These are phyloP conservation scores for Pogonomyrmex californicus DNA, from an alignment of 1,140 invertebrate species.

Conservation along the genomic window DNA sequence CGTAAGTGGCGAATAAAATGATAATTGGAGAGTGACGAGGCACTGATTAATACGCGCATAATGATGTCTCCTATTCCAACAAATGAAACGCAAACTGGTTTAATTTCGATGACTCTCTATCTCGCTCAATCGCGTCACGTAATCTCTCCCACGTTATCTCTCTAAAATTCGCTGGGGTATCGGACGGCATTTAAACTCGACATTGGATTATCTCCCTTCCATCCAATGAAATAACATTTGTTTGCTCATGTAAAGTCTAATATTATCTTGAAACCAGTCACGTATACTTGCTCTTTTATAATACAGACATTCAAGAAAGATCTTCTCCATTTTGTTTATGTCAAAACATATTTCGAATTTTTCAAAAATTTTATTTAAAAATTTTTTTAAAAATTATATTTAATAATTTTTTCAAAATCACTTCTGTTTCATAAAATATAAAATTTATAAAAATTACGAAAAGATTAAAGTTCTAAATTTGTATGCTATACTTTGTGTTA, in stretches of 20 bases:
- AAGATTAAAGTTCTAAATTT: neutral
- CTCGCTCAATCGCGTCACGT: neutral
- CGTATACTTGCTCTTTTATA: neutral
- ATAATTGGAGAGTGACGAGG: conserved; percentile 50
- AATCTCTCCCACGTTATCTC: conserved; percentile 22
- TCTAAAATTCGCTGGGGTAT: conserved; percentile 8
- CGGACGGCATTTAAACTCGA: conserved; percentile 8
- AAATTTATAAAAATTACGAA: neutral
- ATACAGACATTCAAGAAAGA: neutral
- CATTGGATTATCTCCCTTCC: neutral
- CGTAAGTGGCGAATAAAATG: conserved; percentile 52
- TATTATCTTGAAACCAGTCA: neutral
- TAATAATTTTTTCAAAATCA: neutral
- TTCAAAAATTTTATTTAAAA: neutral
- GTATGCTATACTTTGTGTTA: neutral
- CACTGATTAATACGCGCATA: conserved; percentile 58
- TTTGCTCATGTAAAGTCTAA: neutral
- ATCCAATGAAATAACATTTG: conserved; percentile 16
- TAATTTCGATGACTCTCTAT: conserved; percentile 28
- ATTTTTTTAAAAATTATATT: neutral
- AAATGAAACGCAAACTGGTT: conserved; percentile 41
- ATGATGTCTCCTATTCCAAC: conserved; percentile 34
- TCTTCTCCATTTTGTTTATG: neutral
- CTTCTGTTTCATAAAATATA: neutral
- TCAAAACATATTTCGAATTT: neutral